phyloP scores from a whole-genome alignment of 2,888 invertebrate genomes.

The Nysson spinosus region DNA sequence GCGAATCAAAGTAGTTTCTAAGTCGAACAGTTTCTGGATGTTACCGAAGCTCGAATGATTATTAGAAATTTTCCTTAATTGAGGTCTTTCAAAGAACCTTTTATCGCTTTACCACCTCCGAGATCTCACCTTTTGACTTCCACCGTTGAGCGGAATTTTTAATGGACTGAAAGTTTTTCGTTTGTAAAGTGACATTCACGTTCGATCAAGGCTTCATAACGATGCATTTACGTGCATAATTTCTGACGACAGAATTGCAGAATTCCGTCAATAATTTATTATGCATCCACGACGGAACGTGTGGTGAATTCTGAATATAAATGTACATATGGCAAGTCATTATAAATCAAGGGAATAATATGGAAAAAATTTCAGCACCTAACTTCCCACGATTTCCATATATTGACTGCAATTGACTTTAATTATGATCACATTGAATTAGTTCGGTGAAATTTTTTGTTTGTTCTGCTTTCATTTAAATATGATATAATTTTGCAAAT shows the following conservation, averaged over 20 bases:
- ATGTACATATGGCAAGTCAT: slow-evolving; percentile 9
- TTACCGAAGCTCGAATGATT: slow-evolving; percentile 62
- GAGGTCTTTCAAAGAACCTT: slow-evolving; percentile 66
- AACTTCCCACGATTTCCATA: too few species aligned
- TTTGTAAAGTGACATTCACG: slow-evolving; percentile 24
- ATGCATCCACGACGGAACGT: slow-evolving; percentile 42
- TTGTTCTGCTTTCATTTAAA: too few species aligned
- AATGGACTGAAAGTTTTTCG: slow-evolving; percentile 42
- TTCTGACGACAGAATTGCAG: slow-evolving; percentile 30
- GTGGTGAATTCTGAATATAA: slow-evolving; percentile 26
- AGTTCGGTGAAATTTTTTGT: too few species aligned
- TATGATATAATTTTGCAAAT: too few species aligned
- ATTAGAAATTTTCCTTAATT: slow-evolving; percentile 72
- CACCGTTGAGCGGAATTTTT: slow-evolving; percentile 44
- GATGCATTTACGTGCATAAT: slow-evolving; percentile 54
- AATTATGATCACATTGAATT: too few species aligned
- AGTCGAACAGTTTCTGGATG: slow-evolving; percentile 73
- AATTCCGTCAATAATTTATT: slow-evolving; percentile 55
- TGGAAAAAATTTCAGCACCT: slow-evolving; percentile 5
- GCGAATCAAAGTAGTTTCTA: slow-evolving; percentile 47
- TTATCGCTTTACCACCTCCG: slow-evolving; percentile 10
- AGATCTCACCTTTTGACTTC: neutral
- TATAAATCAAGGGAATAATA: neutral
- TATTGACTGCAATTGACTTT: slow-evolving; percentile 6
- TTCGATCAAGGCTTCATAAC: slow-evolving; percentile 23